Evolutionary conservation across 2,888 invertebrate species (phyloP).

Genomic region (Andrena haemorrhoa): DNA sequence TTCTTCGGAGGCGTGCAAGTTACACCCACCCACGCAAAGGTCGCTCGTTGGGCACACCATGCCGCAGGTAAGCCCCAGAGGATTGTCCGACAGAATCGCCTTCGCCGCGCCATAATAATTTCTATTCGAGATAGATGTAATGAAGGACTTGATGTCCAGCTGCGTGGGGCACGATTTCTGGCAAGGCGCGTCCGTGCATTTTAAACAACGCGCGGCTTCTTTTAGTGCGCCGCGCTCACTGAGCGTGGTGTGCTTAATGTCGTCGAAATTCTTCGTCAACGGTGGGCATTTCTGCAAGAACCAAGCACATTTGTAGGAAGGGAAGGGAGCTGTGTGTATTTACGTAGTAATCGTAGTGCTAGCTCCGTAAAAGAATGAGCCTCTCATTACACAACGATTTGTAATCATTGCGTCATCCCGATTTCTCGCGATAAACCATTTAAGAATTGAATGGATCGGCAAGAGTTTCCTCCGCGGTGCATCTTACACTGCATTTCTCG

Average conservation of each 20-base stretch:
- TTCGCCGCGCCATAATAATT: constrained; percentile 99
- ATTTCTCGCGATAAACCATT: too few species aligned
- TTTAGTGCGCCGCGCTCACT: constrained; percentile 97
- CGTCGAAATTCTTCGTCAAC: constrained; percentile 95
- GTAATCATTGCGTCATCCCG: too few species aligned
- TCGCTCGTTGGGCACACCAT: constrained; percentile 99
- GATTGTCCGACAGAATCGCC: constrained; percentile 98
- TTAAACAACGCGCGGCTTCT: constrained; percentile 95
- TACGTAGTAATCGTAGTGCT: too few species aligned
- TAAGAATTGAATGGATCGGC: too few species aligned
- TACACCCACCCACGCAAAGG: constrained; percentile 99
- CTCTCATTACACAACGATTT: too few species aligned
- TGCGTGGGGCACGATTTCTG: constrained; percentile 99
- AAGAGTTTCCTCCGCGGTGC: background rate
- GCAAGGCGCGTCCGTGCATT: constrained; percentile 98
- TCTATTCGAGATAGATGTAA: constrained; percentile 98
- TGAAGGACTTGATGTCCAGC: constrained; percentile 98
- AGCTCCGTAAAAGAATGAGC: too few species aligned
- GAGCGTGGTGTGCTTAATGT: constrained; percentile 98
- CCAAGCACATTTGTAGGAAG: background rate
- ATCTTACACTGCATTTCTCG: constrained; percentile 93
- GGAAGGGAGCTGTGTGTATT: too few species aligned
- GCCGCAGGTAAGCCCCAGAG: constrained; percentile 96
- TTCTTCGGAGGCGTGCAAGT: constrained; percentile 97
- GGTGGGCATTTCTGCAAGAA: constrained; percentile 86